Conservation (phyloP, 2,113 vertebrate species). For the Paraplagusia blochii region DNA sequence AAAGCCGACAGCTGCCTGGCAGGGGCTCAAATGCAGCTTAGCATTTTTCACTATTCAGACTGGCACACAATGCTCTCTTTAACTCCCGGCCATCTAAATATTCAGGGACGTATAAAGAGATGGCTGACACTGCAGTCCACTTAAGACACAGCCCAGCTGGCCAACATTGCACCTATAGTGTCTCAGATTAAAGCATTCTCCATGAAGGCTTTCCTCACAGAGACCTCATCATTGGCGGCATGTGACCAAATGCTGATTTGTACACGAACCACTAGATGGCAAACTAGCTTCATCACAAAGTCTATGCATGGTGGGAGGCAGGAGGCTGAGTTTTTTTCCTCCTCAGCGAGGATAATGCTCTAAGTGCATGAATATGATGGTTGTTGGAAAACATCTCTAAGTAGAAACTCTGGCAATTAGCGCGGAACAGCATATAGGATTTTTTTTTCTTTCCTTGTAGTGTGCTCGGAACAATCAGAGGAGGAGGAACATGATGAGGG, state of each 20-base stretch:
- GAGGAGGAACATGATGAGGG: conserved; percentile 34
- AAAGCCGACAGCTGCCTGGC: conserved; percentile 79
- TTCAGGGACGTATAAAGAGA: conserved; percentile 67
- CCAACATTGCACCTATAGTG: conserved; percentile 65
- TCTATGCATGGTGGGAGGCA: conserved; percentile 17
- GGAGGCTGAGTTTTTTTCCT: conserved; percentile 51
- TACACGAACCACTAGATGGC: conserved; percentile 74
- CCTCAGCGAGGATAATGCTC: conserved; percentile 63
- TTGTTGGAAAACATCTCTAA: conserved; percentile 71
- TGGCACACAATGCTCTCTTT: conserved; percentile 74
- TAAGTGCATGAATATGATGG: conserved; percentile 68
- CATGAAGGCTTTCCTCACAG: conserved; percentile 61
- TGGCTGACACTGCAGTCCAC: conserved; percentile 61
- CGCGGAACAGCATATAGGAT: conserved; percentile 55
- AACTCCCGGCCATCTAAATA: conserved; percentile 74
- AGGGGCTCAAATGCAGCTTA: conserved; percentile 75
- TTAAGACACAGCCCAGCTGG: conserved; percentile 65
- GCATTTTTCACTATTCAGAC: conserved; percentile 70
- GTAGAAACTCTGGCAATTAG: conserved; percentile 70
- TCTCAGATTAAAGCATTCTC: conserved; percentile 56
- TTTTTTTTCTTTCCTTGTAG: conserved; percentile 35
- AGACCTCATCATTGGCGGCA: conserved; percentile 44
- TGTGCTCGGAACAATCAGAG: conserved; percentile 44
- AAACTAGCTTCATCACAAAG: conserved; percentile 68
- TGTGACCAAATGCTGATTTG: conserved; percentile 31